Base-by-base conservation (phyloP, 2,113 vertebrate species). In the Bubalus kerabau region DNA sequence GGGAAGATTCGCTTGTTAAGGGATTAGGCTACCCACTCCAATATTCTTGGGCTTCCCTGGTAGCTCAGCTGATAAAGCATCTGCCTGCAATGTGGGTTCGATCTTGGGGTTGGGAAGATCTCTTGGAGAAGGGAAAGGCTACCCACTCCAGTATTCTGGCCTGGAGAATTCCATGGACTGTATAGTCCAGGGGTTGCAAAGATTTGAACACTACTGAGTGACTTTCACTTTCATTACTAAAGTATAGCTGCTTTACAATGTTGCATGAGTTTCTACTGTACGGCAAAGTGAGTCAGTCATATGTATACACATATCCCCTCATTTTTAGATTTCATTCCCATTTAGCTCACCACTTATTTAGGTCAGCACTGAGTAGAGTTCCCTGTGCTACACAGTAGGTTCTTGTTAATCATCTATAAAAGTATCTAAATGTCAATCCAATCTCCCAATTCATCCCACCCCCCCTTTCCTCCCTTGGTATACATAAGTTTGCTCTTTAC, bases 1-100 rank as follows among this genome's bases (percentile, higher is more conserved):
- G 0, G n/a, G 19, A 71, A 71, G 2, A 40, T 40, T 1, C 5
- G 2, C 67, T 71, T 71, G 5, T 0, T 1, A 23, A 40, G 21
- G 19, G 10, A 40, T 40, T 71, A 71, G 67, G 67, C 19, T 40
- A 23, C 67, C 67, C 67, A 23, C n/a, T 71, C 67, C 0, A 0
- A 71, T 71, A 71, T 71, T 71, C n/a, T 71, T 71, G 64, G 64
- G n/a, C 64, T 71, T 71, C 19, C 19, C 19, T 71, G 67, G 67
- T 23, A n/a, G 67, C 67, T 40, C 19, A 71, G 67, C 21, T 71
- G 19, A 71, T 71, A 40, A 71, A 40, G 64, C 11, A 71, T 23
- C 36, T 2, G 19, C 19, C n/a, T 23, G 67, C 67, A 71, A 13
- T 71, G 21, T 23, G 5, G 2, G 2, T 40, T 40, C 0, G 0